phyloP scores from a whole-genome alignment of 2,797 vertebrate genomes.

The Malurus splendens region DNA sequence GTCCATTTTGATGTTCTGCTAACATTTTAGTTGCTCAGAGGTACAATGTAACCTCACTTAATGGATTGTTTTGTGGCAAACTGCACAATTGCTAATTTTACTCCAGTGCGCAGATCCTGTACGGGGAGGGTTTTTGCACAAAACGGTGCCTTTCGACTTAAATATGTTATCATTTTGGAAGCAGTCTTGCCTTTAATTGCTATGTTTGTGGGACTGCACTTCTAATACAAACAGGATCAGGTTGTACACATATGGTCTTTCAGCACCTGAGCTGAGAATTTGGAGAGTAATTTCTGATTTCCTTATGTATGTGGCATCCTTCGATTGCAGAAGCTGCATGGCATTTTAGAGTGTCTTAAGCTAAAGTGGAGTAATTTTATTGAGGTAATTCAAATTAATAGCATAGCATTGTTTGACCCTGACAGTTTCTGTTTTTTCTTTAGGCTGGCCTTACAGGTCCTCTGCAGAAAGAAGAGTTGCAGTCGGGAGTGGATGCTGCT shows the following conservation, averaged over 20 bases:
- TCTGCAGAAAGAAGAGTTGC: slow-evolving; percentile 89
- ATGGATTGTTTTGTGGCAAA: neutral
- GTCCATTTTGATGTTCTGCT: neutral
- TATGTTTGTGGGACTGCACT: neutral
- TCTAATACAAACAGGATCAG: neutral
- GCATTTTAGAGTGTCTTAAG: neutral
- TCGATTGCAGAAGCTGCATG: neutral
- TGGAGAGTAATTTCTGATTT: neutral
- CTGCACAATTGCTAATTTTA: neutral
- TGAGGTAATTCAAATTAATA: neutral
- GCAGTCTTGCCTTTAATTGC: neutral
- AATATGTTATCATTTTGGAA: neutral
- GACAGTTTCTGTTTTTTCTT: neutral
- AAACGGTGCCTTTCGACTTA: neutral
- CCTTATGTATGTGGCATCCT: neutral
- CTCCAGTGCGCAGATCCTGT: accelerated
- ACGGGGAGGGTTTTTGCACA: neutral
- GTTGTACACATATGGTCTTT: neutral
- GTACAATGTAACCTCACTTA: neutral
- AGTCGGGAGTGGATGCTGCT: slow-evolving; percentile 83
- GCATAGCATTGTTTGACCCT: neutral
- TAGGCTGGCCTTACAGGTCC: slow-evolving; percentile 76
- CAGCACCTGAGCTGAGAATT: neutral
- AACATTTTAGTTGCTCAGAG: neutral
- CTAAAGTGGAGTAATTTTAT: neutral